Conservation (phyloP, 2,888 invertebrate genomes). For the Phragmatobia fuliginosa region DNA sequence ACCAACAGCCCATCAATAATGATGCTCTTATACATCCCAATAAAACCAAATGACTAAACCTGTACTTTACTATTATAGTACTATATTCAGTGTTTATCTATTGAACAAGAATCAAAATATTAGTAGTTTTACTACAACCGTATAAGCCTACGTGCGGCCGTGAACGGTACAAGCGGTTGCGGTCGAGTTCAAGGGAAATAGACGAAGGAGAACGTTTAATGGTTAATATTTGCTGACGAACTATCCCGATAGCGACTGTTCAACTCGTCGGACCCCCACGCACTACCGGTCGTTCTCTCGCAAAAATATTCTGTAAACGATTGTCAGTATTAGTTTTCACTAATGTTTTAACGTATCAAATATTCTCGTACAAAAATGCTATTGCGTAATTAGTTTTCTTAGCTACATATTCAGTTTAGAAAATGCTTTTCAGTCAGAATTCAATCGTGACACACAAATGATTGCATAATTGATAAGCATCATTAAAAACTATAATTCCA, state of each 20-base stretch:
- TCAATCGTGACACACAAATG: constrained; percentile 37
- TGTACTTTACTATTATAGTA: constrained; percentile 1
- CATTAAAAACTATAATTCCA: constrained; percentile 50
- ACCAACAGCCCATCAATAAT: too few species aligned
- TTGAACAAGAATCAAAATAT: constrained; percentile 31
- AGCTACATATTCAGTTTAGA: neutral
- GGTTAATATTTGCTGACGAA: constrained; percentile 41
- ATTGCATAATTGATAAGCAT: constrained; percentile 19
- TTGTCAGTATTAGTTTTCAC: constrained; percentile 47
- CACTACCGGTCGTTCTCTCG: constrained; percentile 21
- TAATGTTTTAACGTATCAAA: constrained; percentile 45
- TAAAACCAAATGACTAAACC: constrained; percentile 4
- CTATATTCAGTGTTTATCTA: constrained; percentile 13
- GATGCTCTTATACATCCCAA: neutral
- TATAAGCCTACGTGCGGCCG: constrained; percentile 44
- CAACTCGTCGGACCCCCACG: constrained; percentile 22
- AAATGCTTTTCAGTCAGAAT: constrained; percentile 32
- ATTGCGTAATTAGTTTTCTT: constrained; percentile 24
- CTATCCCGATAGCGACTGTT: constrained; percentile 33
- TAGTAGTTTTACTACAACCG: constrained; percentile 37
- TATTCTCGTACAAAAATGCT: constrained; percentile 33
- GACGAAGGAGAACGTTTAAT: constrained; percentile 45
- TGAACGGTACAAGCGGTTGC: constrained; percentile 47
- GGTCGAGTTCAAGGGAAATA: constrained; percentile 66
- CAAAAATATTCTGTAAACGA: constrained; percentile 24